Percentiles rank a stretch among this genome's conserved stretches.
phyloP scores from a whole-genome alignment of 2,888 invertebrate species.

The Leucania comma region DNA sequence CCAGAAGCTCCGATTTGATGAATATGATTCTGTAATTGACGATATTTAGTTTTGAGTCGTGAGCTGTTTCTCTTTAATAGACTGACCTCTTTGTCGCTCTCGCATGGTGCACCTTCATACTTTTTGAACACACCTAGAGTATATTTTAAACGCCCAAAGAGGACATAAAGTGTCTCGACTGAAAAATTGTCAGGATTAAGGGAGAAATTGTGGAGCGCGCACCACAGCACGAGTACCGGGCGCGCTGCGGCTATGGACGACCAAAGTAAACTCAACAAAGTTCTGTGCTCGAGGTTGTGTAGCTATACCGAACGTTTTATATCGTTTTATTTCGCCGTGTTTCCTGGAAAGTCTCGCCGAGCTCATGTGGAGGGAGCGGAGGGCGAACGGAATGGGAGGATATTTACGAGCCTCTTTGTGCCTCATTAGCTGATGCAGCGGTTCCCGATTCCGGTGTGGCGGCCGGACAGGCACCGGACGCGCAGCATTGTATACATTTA shows the following conservation, averaged over 20 bases:
- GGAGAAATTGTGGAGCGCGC: not conserved
- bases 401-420: slow-evolving; percentile 17
- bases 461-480: slow-evolving; percentile 14
- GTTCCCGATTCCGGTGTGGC: slow-evolving; percentile 7
- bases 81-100: no score
- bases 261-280: not conserved
- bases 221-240: not conserved
- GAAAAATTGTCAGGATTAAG: no score
- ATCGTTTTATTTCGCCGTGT: slow-evolving; percentile 22
- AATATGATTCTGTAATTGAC: no score
- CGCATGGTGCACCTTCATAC: no score
- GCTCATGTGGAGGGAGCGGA: not conserved
- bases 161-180: no score
- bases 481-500: slow-evolving; percentile 21
- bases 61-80: no score
- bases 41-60: no score
- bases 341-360: slow-evolving; percentile 8
- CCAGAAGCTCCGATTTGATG: no score
- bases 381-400: not conserved
- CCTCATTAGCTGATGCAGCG: slow-evolving; percentile 54
- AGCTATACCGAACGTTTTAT: slow-evolving; percentile 14
- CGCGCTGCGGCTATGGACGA: not conserved
- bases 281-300: slow-evolving; percentile 20
- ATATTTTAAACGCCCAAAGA: not conserved
- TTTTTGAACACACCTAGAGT: no score